Conservation (phyloP, 2,888 invertebrate genomes). For the Fragum fragum region DNA sequence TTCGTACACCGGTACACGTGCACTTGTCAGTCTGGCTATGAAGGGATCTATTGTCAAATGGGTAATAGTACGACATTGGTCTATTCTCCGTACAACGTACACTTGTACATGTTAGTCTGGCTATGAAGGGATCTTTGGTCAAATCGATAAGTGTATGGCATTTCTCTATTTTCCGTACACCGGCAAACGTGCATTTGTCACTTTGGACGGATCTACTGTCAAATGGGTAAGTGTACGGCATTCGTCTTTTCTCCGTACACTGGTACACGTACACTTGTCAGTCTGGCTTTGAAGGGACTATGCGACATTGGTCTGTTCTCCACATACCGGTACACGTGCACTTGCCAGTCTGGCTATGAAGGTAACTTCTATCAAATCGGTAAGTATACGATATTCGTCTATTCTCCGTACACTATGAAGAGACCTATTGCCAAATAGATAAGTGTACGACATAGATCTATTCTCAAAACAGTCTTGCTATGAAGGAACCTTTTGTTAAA, state of each 20-base stretch:
- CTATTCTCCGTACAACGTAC: neutral
- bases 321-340: conserved; percentile 8
- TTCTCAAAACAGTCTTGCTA: no score
- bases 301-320: neutral
- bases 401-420: neutral
- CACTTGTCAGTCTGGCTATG: conserved; percentile 5
- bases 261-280: conserved; percentile 14
- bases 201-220: no score
- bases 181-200: no score
- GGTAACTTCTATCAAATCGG: conserved; percentile 1
- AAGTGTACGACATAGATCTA: no score
- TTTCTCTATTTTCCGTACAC: no score
- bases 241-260: no score
- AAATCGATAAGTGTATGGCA: no score
- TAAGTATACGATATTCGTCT: neutral
- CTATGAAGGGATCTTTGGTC: no score
- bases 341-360: conserved; percentile 1
- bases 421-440: no score
- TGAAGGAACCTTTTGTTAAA: no score
- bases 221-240: no score
- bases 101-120: no score
- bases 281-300: conserved; percentile 3
- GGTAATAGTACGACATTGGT: neutral
- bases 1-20: conserved; percentile 7
- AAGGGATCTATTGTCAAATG: neutral